phyloP scores from a whole-genome alignment of 2,888 invertebrate species.

The Ichneumoninae sp. region DNA sequence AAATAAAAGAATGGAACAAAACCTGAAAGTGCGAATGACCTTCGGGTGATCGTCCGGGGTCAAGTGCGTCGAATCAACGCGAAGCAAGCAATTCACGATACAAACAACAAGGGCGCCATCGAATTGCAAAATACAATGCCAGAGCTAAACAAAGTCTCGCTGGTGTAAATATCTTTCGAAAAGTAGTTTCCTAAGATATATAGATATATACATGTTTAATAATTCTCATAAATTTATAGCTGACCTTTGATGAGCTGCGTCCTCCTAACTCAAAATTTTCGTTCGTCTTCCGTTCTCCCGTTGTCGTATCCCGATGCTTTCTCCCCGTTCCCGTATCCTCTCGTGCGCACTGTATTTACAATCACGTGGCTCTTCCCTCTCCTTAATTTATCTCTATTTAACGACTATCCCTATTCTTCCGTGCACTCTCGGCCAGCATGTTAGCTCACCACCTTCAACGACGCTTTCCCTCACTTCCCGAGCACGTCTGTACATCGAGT shows the following conservation, averaged over 20 bases:
- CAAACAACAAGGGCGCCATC: too few species aligned
- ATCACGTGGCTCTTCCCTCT: conserved; percentile 32
- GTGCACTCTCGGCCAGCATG: conserved; percentile 56
- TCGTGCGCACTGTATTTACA: conserved; percentile 35
- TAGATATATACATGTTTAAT: background rate
- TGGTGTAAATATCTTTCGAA: too few species aligned
- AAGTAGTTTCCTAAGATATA: too few species aligned
- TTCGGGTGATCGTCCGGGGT: too few species aligned
- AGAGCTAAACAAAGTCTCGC: too few species aligned
- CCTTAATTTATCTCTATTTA: conserved; percentile 20
- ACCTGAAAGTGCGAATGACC: too few species aligned
- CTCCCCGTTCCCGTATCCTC: background rate
- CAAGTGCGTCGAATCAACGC: too few species aligned
- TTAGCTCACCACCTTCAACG: conserved; percentile 49
- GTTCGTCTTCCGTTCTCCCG: background rate
- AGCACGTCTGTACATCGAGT: conserved; percentile 51
- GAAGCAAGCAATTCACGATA: too few species aligned
- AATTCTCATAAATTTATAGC: background rate
- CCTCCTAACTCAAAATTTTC: conserved; percentile 18
- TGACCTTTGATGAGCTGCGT: conserved; percentile 8
- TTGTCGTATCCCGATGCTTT: background rate
- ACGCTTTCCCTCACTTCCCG: conserved; percentile 49
- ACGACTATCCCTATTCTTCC: conserved; percentile 56
- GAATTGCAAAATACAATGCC: too few species aligned
- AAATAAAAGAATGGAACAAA: background rate